Base-by-base conservation (phyloP, 1,140 invertebrate genomes). In the Lepidurus couesii region DNA sequence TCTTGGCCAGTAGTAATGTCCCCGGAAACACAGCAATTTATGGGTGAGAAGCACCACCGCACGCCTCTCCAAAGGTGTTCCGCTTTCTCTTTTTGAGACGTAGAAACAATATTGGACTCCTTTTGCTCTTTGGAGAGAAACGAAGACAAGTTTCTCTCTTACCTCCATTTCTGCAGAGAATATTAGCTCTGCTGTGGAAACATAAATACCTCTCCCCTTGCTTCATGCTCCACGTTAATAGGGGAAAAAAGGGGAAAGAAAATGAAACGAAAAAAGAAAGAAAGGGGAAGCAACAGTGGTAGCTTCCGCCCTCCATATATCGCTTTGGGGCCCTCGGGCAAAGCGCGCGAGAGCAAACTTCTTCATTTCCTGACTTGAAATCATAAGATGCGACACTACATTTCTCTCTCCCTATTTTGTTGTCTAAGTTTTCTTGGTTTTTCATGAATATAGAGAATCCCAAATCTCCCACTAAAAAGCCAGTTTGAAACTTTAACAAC, bases 261-360 rank as follows among this genome's bases (percentile, higher is more conserved):
- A 65, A 1, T 7, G 0, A 65, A 9, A 21, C 53, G 53, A 65
- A 21, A n/a, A 13, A 65, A 65, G 53, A 65, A 21, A 21, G 53
- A 65, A 65, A 65, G 21, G 34, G 34, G 53, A 65, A 13, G 53
- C 53, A 65, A 65, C 53, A 65, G 53, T 21, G 16, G 21, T 16
- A 65, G 53, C 16, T 65, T 65, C 53, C 8, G 53, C 21, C 53
- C 8, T 65, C 53, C 53, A 65, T 65, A 65, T 16, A 65, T 65
- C 53, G 53, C 53, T 65, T 65, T 65, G n/a, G 21, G 21, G 13
- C 53, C 53, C 5, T n/a, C 53, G 53, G 13, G 34, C 0, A n/a
- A 13, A 65, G 53, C 53, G 21, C 53, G 53, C 53, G 53, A 65
- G 53, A 65, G 53, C 53, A 65, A 65, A 65, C 53, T 65, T 21